phyloP scores from a whole-genome alignment of 2,888 invertebrate genomes.

The Acronicta aceris region DNA sequence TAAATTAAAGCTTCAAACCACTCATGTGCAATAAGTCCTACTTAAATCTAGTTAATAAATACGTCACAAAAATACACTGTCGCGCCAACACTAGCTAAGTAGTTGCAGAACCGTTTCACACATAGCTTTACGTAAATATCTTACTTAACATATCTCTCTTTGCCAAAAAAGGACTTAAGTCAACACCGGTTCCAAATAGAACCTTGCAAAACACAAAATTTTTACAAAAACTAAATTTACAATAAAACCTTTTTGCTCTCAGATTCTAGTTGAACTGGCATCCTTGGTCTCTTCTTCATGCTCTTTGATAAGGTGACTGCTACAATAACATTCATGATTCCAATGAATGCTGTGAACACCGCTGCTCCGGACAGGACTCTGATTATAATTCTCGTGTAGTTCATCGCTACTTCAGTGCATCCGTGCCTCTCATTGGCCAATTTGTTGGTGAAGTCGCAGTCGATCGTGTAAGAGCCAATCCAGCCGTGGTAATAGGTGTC shows the following conservation, averaged over 20 bases:
- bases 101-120: slow-evolving; percentile 42
- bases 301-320: slow-evolving; percentile 69
- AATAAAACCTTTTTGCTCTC: slow-evolving; percentile 82
- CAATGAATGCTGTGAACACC: slow-evolving; percentile 74
- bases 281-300: slow-evolving; percentile 66
- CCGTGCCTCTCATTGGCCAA: slow-evolving; percentile 82
- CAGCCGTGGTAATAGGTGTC: slow-evolving; percentile 81
- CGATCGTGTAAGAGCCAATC: slow-evolving; percentile 73
- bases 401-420: slow-evolving; percentile 76
- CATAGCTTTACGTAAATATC: slow-evolving; percentile 50
- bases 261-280: slow-evolving; percentile 70
- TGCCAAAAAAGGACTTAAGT: slow-evolving; percentile 34
- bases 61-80: slow-evolving; percentile 45
- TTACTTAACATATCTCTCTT: slow-evolving; percentile 51
- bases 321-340: slow-evolving; percentile 67
- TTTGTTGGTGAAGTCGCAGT: slow-evolving; percentile 82
- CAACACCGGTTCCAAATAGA: slow-evolving; percentile 26
- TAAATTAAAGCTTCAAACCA: slow-evolving; percentile 45
- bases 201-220: slow-evolving; percentile 30
- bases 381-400: slow-evolving; percentile 76
- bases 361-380: slow-evolving; percentile 72
- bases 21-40: slow-evolving; percentile 31
- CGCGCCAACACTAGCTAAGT: slow-evolving; percentile 29
- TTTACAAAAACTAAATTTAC: slow-evolving; percentile 47
- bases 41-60: slow-evolving; percentile 44